Evolutionary conservation across 2,797 vertebrate species (phyloP), one percentile per base, ranked within the genome.

Genomic region (Discoglossus pictus): DNA sequence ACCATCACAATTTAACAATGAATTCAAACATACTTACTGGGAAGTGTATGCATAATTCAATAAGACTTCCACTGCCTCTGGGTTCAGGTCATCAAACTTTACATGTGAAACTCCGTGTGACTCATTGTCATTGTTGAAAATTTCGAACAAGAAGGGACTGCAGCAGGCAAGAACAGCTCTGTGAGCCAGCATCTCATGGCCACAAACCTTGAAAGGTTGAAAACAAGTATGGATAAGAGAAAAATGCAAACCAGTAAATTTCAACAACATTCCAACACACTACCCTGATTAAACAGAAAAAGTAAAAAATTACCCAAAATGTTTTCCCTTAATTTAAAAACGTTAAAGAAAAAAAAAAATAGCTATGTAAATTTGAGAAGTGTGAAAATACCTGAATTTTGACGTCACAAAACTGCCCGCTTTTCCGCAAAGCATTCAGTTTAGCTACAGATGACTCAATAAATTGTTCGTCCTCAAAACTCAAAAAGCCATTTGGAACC

Each of bases 21-120:
- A n/a, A n/a, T n/a, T n/a, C n/a, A n/a, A n/a, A n/a, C 27, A 12
- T 64, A 88, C 95, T 92, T 75, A 99, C 97, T 99, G 96, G 80
- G 97, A 97, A 84, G 97, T 99, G 27, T 99, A 99, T 76, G 96
- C 96, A 2, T 99, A 99, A 88, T 97, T 98, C 74, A 99, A 80
- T 72, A 99, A 84, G 77, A 98, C 89, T 90, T 99, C 97, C 79
- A 99, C 92, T 78, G 97, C 97, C 75, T 93, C 93, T 17, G 96
- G 96, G 75, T 98, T 93, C 83, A 99, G 87, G 84, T 99, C 97
- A 76, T 98, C 96, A 34, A 99, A 96, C 74, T 95, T 98, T 72
- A 99, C 94, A 44, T 97, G 96, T 6, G 96, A 96, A 79, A 98
- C 78, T 52, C 97, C 94, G 0, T 94, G 94, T 75, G 94, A 85